Evolutionary conservation across 2,797 vertebrate genomes (phyloP).

Genomic region (Austrolebias charrua): DNA sequence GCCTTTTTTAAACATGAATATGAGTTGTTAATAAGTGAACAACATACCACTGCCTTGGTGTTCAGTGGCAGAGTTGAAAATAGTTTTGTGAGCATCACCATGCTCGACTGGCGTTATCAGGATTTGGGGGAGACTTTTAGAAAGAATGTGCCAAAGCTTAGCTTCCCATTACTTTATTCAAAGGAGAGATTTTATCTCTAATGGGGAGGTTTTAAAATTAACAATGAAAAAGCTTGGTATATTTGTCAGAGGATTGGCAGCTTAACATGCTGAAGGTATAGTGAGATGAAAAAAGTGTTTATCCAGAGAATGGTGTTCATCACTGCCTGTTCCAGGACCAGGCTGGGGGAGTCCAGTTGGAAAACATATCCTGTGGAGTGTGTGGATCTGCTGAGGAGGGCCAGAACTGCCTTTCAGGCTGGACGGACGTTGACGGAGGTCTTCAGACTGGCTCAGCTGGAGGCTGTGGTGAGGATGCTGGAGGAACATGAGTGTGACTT

Average conservation of each 20-base stretch:
- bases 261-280: constrained; percentile 66
- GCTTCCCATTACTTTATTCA: constrained; percentile 22
- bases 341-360: constrained; percentile 63
- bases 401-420: constrained; percentile 68
- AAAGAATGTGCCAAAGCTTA: constrained; percentile 32
- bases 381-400: constrained; percentile 68
- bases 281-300: not conserved
- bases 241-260: constrained; percentile 66
- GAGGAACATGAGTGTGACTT: constrained; percentile 79
- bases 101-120: constrained; percentile 45
- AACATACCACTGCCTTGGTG: not conserved
- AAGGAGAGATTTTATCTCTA: constrained; percentile 33
- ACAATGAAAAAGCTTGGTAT: constrained; percentile 48
- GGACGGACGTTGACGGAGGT: constrained; percentile 65
- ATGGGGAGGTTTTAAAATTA: constrained; percentile 16
- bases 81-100: constrained; percentile 34
- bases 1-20: too few species aligned
- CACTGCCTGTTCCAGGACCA: constrained; percentile 63
- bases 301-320: constrained; percentile 2
- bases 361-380: constrained; percentile 64
- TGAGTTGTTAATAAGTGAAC: too few species aligned
- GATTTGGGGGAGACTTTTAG: constrained; percentile 32
- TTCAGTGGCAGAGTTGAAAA: not conserved
- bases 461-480: constrained; percentile 75
- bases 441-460: constrained; percentile 75